phyloP scores from a whole-genome alignment of 2,797 vertebrate genomes.

The Leptodactylus fallax region DNA sequence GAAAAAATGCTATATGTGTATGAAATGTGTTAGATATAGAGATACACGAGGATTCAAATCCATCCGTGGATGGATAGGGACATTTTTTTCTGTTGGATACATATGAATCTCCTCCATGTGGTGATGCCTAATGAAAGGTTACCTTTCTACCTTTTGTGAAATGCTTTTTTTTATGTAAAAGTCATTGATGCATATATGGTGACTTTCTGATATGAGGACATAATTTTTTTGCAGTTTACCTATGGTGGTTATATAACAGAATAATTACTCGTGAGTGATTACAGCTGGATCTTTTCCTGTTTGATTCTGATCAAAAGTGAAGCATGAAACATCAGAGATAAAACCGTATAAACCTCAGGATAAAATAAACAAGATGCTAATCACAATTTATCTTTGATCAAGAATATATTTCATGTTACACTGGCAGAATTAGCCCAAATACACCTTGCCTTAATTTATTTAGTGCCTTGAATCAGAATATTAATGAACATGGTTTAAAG shows the following conservation, averaged over 20 bases:
- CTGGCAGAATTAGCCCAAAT: constrained; percentile 54
- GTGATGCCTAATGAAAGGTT: too few species aligned
- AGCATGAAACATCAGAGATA: constrained; percentile 68
- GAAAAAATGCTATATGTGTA: too few species aligned
- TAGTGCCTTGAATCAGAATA: not conserved
- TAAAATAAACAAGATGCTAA: constrained; percentile 65
- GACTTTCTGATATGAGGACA: not conserved
- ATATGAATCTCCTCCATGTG: too few species aligned
- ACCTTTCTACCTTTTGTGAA: too few species aligned
- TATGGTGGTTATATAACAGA: constrained; percentile 62
- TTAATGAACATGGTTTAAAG: not conserved
- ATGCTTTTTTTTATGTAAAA: too few species aligned
- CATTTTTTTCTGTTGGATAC: too few species aligned
- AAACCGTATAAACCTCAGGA: constrained; percentile 59
- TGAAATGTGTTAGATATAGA: too few species aligned
- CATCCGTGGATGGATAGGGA: too few species aligned
- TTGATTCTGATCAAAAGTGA: constrained; percentile 64
- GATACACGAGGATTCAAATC: too few species aligned
- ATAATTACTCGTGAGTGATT: constrained; percentile 67
- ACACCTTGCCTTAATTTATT: not conserved
- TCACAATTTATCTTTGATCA: constrained; percentile 65
- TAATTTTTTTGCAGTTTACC: constrained; percentile 29
- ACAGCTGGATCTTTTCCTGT: constrained; percentile 68
- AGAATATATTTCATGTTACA: constrained; percentile 34
- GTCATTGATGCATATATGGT: not conserved